Conservation (phyloP, 1,140 invertebrate species). For the Drosophila baimaii region DNA sequence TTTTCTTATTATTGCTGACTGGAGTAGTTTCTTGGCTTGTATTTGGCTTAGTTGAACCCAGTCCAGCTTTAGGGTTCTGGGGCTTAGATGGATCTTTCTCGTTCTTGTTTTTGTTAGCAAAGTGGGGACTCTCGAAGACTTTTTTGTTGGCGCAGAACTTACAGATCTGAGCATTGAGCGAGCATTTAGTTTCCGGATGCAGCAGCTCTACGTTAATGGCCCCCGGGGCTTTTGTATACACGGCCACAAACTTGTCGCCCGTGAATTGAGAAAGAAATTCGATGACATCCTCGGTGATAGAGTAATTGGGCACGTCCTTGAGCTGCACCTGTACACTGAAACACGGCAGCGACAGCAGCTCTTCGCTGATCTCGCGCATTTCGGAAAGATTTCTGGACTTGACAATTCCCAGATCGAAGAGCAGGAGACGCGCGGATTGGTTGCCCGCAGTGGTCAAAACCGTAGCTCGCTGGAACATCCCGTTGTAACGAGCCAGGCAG, state of each 20-base stretch:
- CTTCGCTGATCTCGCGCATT: constrained; percentile 48
- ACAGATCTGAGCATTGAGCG: constrained; percentile 45
- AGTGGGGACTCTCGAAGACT: background rate
- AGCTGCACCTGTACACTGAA: constrained; percentile 47
- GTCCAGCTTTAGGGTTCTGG: background rate
- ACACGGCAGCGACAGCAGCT: constrained; percentile 51
- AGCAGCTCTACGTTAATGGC: constrained; percentile 36
- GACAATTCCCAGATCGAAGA: constrained; percentile 56
- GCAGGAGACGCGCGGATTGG: constrained; percentile 22
- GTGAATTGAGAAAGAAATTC: constrained; percentile 35
- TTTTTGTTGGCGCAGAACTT: constrained; percentile 21
- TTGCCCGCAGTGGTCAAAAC: constrained; percentile 1
- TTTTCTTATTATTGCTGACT: background rate
- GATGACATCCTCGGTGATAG: constrained; percentile 5
- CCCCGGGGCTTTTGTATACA: constrained; percentile 1
- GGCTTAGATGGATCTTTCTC: background rate
- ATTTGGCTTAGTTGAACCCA: background rate
- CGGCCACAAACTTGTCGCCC: constrained; percentile 22
- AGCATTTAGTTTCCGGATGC: constrained; percentile 14
- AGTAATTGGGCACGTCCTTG: constrained; percentile 35
- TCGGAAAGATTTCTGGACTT: background rate
- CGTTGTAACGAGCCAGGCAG: constrained; percentile 42
- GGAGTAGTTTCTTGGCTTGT: background rate
- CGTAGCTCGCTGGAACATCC: constrained; percentile 41
- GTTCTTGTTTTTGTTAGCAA: background rate